Evolutionary conservation across 1,140 invertebrate genomes (phyloP).

Genomic region (Cherax destructor): DNA sequence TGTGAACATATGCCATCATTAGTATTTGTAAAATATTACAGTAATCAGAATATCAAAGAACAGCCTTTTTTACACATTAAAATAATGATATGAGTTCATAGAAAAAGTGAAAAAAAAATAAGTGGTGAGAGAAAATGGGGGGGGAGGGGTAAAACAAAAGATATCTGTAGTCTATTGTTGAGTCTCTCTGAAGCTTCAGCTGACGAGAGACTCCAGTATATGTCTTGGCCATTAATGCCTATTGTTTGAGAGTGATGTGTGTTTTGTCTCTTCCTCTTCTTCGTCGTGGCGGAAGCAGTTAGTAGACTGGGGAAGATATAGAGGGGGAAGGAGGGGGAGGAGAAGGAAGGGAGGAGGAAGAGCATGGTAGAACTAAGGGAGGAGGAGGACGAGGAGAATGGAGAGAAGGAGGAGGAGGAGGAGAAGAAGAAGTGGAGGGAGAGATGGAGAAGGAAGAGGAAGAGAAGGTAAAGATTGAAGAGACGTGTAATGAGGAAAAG

Average conservation of each 20-base stretch:
- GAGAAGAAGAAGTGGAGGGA: not conserved
- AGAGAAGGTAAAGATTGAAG: not conserved
- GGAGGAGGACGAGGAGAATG: not conserved
- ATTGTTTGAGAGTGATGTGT: constrained; percentile 34
- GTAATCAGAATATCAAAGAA: too few relatives aligned
- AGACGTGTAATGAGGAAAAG: not conserved
- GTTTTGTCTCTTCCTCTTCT: not conserved
- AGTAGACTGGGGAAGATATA: not conserved
- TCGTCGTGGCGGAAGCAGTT: not conserved
- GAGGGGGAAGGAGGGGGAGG: constrained; percentile 2
- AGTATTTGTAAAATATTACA: too few relatives aligned
- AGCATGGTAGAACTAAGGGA: not conserved
- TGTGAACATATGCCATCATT: too few relatives aligned
- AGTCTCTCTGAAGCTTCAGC: not conserved
- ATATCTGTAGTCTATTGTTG: constrained; percentile 18
- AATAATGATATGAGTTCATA: not conserved
- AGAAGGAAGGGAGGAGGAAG: not conserved
- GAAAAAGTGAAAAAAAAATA: not conserved
- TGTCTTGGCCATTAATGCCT: not conserved
- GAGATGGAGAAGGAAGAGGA: not conserved
- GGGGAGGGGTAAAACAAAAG: not conserved
- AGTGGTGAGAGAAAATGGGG: too few relatives aligned
- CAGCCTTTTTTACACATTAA: too few relatives aligned
- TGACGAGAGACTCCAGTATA: constrained; percentile 7
- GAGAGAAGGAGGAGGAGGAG: not conserved